Evolutionary conservation across 2,888 invertebrate genomes (phyloP), one percentile per base, ranked within the genome.

Genomic region (Hirtodrosophila duncani): DNA sequence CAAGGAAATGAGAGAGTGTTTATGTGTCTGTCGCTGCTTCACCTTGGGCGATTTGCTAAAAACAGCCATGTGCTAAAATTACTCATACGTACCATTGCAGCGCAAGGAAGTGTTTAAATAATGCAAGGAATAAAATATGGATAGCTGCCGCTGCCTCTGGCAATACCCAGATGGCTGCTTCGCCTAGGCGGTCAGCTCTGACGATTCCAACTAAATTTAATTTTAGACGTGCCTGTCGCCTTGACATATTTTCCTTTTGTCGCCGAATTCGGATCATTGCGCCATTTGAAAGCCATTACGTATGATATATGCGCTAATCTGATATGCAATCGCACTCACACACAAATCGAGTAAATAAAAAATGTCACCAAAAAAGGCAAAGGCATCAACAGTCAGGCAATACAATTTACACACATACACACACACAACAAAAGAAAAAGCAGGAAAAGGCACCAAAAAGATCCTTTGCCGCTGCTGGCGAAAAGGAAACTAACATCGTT

Each of bases 271-370:
- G 74, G 78, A 75, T 75, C 70, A 78, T 74, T 78, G 78, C 66
- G 68, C 70, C 78, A 70, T 75, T 75, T 68, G 78, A 70, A 57
- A 68, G 30, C 71, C 79, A 75, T 74, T 75, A 78, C 50, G 62
- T 63, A 78, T 78, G 79, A 75, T 75, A 78, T 78, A 75, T 78
- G 71, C 63, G 66, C 63, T 71, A 68, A 75, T 75, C 74, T 68
- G 79, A 78, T 75, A 75, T 78, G 71, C 75, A 68, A 51, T 48
- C 62, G 14, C 39, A 38, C 31, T 9, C 36, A 37, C 29, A 44
- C 56, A 44, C 37, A 34, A 45, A 50, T 48, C 39, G 53, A 59
- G 59, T 68, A 68, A 70, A 74, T 71, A 71, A 80, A 74, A n/a
- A 77, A 62, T 65, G 71, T 74, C 81, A 71, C 63, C 68, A 38